These are phyloP conservation scores for Neogale vison DNA, from an alignment of 2,113 vertebrate species.

Conservation along the genomic window DNA sequence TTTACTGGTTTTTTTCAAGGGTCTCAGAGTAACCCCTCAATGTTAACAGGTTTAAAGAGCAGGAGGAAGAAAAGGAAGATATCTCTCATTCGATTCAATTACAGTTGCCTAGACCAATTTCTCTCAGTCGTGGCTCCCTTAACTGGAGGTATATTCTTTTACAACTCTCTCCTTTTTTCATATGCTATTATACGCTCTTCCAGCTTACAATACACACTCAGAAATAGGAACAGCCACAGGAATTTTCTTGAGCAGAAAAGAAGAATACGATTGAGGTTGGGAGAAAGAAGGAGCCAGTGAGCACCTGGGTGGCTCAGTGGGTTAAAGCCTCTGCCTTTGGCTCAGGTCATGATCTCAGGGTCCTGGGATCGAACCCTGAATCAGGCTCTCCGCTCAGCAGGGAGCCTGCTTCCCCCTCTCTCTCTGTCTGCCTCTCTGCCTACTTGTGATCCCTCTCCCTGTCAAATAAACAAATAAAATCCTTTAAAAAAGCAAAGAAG, in stretches of 20 bases:
- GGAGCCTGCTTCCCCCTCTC: too few species aligned
- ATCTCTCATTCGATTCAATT: conserved; percentile 59
- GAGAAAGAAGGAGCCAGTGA: background rate
- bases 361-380: too few species aligned
- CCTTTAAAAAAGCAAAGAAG: background rate
- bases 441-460: too few species aligned
- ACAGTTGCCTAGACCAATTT: background rate
- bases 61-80: conserved; percentile 52
- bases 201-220: background rate
- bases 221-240: background rate
- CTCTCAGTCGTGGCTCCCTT: background rate
- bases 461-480: too few species aligned
- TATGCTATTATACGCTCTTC: background rate
- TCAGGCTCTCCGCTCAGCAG: too few species aligned
- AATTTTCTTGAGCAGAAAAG: background rate
- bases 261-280: background rate
- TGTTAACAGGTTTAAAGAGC: conserved; percentile 33
- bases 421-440: too few species aligned
- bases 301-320: too few species aligned
- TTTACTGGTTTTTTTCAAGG: conserved; percentile 49
- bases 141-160: background rate
- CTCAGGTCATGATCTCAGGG: too few species aligned
- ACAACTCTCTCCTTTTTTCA: background rate
- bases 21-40: background rate
- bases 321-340: too few species aligned